These are phyloP conservation scores for Callinectes sapidus DNA, from an alignment of 2,888 invertebrate species.

Conservation along the genomic window DNA sequence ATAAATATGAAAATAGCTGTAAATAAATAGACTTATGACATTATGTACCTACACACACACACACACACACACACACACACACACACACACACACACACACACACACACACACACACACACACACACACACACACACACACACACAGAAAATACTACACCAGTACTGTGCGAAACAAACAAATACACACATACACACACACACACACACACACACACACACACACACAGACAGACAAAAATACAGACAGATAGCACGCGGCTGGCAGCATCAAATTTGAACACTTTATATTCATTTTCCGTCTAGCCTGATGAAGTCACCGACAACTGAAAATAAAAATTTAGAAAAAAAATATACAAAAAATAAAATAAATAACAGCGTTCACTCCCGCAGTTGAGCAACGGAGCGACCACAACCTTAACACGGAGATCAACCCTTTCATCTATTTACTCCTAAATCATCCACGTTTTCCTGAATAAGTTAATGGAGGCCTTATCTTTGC, in stretches of 20 bases:
- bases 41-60: not conserved
- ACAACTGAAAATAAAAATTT: not conserved
- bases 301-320: conserved; percentile 33
- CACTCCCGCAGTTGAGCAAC: not conserved
- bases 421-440: not conserved
- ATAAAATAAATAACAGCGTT: not conserved
- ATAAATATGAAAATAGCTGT: too few species aligned
- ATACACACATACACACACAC: not conserved
- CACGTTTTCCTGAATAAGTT: not conserved
- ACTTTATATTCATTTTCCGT: conserved; percentile 37
- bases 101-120: conserved; percentile 1
- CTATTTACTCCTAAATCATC: not conserved
- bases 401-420: not conserved
- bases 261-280: not conserved
- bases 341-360: not conserved
- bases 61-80: conserved; percentile 29
- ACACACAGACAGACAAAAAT: conserved; percentile 3
- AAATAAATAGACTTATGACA: too few species aligned
- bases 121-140: conserved; percentile 20
- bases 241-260: not conserved
- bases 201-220: not conserved
- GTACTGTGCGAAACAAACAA: not conserved
- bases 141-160: not conserved
- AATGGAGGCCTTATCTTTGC: not conserved
- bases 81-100: not conserved